Percentiles rank a stretch among this genome's conserved stretches.
Evolutionary conservation across 1,140 invertebrate genomes (phyloP).

Genomic region (Brachionus angularis): DNA sequence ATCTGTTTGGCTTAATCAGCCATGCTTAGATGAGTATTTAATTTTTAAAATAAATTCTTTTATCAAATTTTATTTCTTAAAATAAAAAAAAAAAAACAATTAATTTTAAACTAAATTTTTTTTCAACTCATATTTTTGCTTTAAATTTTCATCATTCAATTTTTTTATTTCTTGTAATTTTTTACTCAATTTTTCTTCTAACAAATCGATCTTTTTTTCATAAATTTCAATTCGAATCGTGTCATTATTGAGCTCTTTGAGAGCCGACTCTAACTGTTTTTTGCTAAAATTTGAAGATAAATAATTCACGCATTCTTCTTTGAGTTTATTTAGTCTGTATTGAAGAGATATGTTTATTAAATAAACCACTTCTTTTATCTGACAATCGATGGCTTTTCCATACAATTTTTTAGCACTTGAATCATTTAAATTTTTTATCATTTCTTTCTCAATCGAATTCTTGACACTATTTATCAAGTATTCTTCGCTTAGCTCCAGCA

Average conservation of each 20-base stretch:
- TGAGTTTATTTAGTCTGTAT: neutral
- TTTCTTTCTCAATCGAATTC: neutral
- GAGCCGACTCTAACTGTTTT: neutral
- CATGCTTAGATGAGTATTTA: conserved; percentile 5
- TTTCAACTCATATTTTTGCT: neutral
- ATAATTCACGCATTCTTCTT: neutral
- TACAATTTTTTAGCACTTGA: neutral
- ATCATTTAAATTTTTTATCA: neutral
- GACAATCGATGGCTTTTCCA: conserved; percentile 6
- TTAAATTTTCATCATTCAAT: neutral
- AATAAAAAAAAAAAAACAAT: conserved; percentile 10
- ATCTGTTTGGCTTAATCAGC: conserved; percentile 9
- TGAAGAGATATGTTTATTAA: neutral
- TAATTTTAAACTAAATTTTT: neutral
- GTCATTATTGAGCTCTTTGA: neutral
- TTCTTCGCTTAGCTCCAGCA: conserved; percentile 6
- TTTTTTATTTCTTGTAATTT: neutral
- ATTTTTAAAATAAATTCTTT: conserved; percentile 8
- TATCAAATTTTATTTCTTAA: conserved; percentile 18
- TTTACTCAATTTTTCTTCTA: neutral
- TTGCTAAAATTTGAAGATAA: neutral
- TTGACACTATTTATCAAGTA: neutral
- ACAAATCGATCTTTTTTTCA: neutral
- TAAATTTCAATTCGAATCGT: neutral
- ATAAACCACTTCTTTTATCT: neutral